Evolutionary conservation across 2,888 invertebrate species (phyloP).

Genomic region (Sepiola atlantica): DNA sequence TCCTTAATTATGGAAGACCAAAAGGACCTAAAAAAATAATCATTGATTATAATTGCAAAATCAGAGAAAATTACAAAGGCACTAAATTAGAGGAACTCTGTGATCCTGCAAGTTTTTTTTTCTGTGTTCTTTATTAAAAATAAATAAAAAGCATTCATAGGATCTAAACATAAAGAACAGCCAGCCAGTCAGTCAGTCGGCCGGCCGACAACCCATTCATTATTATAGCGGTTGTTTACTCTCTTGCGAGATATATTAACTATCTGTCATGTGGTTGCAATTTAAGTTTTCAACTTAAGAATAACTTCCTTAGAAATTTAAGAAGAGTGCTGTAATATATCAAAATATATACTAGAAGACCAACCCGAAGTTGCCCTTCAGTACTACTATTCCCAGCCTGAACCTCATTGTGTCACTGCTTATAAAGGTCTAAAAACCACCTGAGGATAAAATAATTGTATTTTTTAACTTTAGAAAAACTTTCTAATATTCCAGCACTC

Average conservation of each 20-base stretch:
- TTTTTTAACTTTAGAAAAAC: too few relatives aligned
- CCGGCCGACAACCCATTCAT: not conserved
- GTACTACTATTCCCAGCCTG: too few relatives aligned
- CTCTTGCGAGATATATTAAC: not conserved
- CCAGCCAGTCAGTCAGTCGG: not conserved
- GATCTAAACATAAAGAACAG: not conserved
- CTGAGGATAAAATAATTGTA: too few relatives aligned
- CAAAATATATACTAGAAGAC: too few relatives aligned
- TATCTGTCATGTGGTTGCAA: not conserved
- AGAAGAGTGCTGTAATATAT: not conserved
- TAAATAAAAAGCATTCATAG: not conserved
- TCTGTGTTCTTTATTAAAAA: not conserved
- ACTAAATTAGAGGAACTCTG: not conserved
- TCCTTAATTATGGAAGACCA: not conserved
- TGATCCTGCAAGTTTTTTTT: not conserved
- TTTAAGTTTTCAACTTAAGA: not conserved
- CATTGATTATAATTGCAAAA: not conserved
- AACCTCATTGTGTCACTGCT: too few relatives aligned
- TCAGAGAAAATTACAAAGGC: not conserved
- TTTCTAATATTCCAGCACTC: too few relatives aligned
- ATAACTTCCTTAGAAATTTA: not conserved
- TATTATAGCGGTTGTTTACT: not conserved
- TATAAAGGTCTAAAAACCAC: too few relatives aligned
- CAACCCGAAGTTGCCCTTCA: too few relatives aligned
- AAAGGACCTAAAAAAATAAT: not conserved